Evolutionary conservation across 1,140 invertebrate species (phyloP).

Genomic region (Babylonia areolata): DNA sequence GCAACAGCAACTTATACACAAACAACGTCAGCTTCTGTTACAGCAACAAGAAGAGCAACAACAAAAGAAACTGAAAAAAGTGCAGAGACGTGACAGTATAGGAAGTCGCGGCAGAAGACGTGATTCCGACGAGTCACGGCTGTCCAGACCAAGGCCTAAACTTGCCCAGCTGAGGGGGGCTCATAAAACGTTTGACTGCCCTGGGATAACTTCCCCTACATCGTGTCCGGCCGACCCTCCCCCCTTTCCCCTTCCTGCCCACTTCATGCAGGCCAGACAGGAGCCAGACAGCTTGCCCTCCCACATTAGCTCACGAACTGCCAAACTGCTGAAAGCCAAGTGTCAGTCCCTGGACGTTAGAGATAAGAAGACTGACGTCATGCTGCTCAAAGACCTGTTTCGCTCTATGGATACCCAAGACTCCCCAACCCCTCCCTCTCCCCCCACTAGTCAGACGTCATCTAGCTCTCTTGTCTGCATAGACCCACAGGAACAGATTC

Average conservation of each 20-base stretch:
- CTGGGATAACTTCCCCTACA: not conserved
- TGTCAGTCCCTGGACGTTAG: conserved; percentile 22
- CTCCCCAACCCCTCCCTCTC: not conserved
- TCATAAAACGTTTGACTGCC: conserved; percentile 23
- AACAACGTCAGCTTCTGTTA: conserved; percentile 13
- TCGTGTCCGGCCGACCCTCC: conserved; percentile 15
- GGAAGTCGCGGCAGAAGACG: not conserved
- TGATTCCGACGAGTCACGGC: conserved; percentile 4
- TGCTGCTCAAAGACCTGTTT: conserved; percentile 37
- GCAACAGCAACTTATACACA: conserved; percentile 27
- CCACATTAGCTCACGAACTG: not conserved
- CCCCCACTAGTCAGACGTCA: not conserved
- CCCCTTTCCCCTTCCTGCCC: conserved; percentile 35
- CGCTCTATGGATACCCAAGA: conserved; percentile 23
- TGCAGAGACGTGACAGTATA: not conserved
- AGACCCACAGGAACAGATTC: not conserved
- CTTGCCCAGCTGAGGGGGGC: conserved; percentile 1
- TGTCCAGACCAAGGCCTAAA: conserved; percentile 20
- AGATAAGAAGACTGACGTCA: conserved; percentile 34
- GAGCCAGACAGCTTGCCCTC: not conserved
- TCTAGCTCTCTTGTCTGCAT: not conserved
- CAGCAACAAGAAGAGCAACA: not conserved
- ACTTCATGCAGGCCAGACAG: not conserved
- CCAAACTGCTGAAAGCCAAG: conserved; percentile 28
- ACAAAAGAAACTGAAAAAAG: not conserved